Conservation (phyloP, 2,888 invertebrate species). For the Callosobruchus maculatus region DNA sequence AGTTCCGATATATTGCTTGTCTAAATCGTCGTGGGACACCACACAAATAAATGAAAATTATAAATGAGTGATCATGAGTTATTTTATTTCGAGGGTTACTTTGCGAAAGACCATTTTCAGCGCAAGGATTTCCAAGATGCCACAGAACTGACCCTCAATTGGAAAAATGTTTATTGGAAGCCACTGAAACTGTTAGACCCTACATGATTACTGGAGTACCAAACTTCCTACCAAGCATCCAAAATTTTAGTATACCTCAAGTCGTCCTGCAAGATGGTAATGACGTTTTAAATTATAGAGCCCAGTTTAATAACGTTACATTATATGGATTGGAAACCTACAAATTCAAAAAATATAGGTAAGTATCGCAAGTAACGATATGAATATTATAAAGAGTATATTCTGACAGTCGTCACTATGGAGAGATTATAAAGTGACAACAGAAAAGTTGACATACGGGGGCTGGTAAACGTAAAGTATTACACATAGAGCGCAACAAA, state of each 20-base stretch:
- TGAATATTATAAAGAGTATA: too few species aligned
- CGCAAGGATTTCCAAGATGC: background rate
- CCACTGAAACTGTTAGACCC: background rate
- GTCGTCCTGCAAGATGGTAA: background rate
- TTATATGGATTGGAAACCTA: background rate
- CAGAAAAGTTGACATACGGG: too few species aligned
- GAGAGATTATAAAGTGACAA: too few species aligned
- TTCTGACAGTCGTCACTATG: too few species aligned
- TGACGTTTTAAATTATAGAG: slow-evolving; percentile 1
- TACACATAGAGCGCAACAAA: too few species aligned
- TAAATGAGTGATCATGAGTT: too few species aligned
- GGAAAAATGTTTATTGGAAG: background rate
- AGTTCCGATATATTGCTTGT: too few species aligned
- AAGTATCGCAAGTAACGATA: too few species aligned
- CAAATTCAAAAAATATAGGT: background rate
- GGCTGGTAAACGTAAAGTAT: too few species aligned
- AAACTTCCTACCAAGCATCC: background rate
- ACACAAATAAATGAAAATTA: too few species aligned
- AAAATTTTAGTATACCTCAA: background rate
- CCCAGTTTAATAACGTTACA: background rate
- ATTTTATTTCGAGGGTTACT: too few species aligned
- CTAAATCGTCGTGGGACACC: too few species aligned
- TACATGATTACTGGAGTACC: background rate
- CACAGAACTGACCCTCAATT: background rate
- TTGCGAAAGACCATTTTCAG: background rate